Base-by-base conservation (phyloP, 1,140 invertebrate species). In the Paralvinella palmiformis region DNA sequence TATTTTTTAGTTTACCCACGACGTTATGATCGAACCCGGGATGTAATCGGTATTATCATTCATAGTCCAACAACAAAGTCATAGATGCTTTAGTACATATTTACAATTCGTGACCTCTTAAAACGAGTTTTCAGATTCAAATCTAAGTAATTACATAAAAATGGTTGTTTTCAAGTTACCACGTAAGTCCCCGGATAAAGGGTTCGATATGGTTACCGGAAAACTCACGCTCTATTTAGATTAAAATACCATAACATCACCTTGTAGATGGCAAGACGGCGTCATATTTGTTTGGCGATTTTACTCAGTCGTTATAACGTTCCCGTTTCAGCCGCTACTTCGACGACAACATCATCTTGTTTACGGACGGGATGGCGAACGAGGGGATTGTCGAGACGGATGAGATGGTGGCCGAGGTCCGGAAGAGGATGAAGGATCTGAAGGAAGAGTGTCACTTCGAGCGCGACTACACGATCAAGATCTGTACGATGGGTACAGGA, bases 281-380 rank as follows among this genome's bases (percentile, higher is more conserved):
- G 37, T 41, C 10, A 41, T 10, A 41, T n/a, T 41, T 10, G 10
- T 10, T 41, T 10, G 37, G 37, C n/a, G 10, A 10, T 41, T 41
- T 41, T n/a, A 10, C n/a, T 41, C 10, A 10, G 10, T 10, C 10
- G 10, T n/a, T 41, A 41, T 10, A 10, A 10, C 10, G 10, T 45
- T 60, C 44, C 22, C 24, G 24, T 53, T 29, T 32, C 27, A 65
- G 58, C 48, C 63, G 63, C 15, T 50, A 32, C 24, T 61, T 50
- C 31, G 59, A 66, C 53, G 64, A 66, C 64, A 66, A 66, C 59
- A 55, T 66, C 33, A 20, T 66, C 15, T 24, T 66, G 15, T 66
- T 66, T 52, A 62, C 59, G n/a, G 64, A 66, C 31, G 64, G 64
- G 1, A 66, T 57, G 64, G 37, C 64, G 36, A 66, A 61, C 41